Percentiles rank a stretch among this genome's conserved stretches.
These are phyloP conservation scores for Xestia c-nigrum DNA, from an alignment of 2,888 invertebrate species.

Conservation along the genomic window DNA sequence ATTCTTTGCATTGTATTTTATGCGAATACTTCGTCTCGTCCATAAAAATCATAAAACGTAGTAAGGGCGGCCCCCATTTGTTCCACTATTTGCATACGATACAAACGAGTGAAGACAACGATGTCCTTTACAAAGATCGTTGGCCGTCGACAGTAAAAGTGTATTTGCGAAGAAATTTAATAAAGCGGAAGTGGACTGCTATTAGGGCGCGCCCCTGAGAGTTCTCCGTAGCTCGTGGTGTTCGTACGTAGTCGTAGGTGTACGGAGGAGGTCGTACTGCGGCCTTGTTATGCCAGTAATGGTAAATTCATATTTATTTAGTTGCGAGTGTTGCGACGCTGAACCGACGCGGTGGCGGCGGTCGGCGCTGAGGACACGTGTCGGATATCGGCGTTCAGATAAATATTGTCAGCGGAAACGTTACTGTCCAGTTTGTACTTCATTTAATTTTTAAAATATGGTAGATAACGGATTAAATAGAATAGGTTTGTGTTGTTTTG, in stretches of 20 bases:
- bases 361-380: conserved; percentile 41
- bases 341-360: conserved; percentile 13
- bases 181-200: conserved; percentile 89
- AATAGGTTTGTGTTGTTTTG: conserved; percentile 59
- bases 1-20: conserved; percentile 78
- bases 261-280: conserved; percentile 42
- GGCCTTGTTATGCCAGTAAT: conserved; percentile 71
- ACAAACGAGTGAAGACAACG: conserved; percentile 85
- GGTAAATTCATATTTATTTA: conserved; percentile 76
- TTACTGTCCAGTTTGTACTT: conserved; percentile 42
- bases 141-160: conserved; percentile 87
- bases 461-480: conserved; percentile 37
- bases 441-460: conserved; percentile 41
- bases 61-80: conserved; percentile 83
- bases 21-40: conserved; percentile 72
- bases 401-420: conserved; percentile 61
- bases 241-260: conserved; percentile 66
- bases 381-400: conserved; percentile 51
- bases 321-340: conserved; percentile 59
- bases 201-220: conserved; percentile 81
- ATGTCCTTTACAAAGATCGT: conserved; percentile 85
- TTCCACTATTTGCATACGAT: conserved; percentile 88
- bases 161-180: conserved; percentile 91
- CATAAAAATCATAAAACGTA: conserved; percentile 87
- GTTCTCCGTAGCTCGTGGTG: conserved; percentile 49